A percentile compares a stretch with the other conserved stretches of the same genome.
Conservation (phyloP, 2,888 invertebrate genomes). For the Dryobota labecula region DNA sequence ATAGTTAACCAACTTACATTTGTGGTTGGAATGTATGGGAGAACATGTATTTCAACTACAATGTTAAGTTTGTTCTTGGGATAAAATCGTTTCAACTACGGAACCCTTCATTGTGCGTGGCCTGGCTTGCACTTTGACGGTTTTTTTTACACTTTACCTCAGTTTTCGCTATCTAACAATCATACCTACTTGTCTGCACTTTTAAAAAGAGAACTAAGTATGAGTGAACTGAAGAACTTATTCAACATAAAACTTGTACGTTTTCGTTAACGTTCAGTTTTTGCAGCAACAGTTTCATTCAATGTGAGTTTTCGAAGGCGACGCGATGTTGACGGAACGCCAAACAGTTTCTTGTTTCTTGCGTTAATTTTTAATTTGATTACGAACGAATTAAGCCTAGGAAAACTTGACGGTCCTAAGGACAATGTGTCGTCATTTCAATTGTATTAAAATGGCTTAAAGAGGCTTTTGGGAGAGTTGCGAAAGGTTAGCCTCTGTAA, state of each 20-base stretch:
- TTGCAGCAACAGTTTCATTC: conserved; percentile 28
- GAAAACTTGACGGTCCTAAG: background rate
- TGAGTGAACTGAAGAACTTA: conserved; percentile 17
- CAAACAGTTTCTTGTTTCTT: conserved; percentile 3
- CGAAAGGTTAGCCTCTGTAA: background rate
- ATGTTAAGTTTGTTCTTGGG: too few species aligned
- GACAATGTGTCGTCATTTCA: background rate
- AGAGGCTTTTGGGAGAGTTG: background rate
- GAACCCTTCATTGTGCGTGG: too few species aligned
- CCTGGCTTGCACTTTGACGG: too few species aligned
- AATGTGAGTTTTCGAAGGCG: conserved; percentile 9
- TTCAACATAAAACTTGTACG: conserved; percentile 11
- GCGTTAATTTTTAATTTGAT: conserved; percentile 24
- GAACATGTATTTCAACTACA: too few species aligned
- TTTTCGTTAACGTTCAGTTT: conserved; percentile 17
- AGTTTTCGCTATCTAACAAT: background rate
- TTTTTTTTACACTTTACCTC: too few species aligned
- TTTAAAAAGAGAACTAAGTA: conserved; percentile 14
- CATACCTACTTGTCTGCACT: background rate
- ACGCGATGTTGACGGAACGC: conserved; percentile 17
- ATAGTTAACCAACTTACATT: too few species aligned
- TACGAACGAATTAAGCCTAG: conserved; percentile 1
- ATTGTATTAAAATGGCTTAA: background rate
- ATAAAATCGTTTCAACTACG: too few species aligned
- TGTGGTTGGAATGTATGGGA: too few species aligned